Percentiles rank a stretch among this genome's conserved stretches.
These are phyloP conservation scores for Orcinus orca DNA, from an alignment of 2,113 vertebrate genomes.

Conservation along the genomic window DNA sequence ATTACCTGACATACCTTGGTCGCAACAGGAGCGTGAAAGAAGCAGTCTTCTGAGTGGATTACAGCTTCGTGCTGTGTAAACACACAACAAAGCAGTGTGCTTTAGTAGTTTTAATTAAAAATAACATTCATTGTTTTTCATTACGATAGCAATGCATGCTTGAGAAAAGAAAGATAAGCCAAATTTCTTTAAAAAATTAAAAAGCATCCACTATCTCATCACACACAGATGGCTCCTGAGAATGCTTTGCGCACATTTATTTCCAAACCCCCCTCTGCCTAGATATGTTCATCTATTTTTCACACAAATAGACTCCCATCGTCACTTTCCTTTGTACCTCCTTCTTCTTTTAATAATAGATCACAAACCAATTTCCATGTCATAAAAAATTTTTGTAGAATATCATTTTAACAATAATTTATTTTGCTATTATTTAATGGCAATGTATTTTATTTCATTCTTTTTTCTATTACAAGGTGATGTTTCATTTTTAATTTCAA, in stretches of 20 bases:
- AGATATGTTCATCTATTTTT: not conserved
- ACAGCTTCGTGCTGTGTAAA: not conserved
- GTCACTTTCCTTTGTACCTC: not conserved
- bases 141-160: not conserved
- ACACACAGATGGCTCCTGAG: accelerated
- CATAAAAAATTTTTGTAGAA: not conserved
- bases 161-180: slow-evolving; percentile 1
- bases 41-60: not conserved
- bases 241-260: accelerated
- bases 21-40: accelerated
- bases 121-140: not conserved
- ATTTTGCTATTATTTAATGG: not conserved
- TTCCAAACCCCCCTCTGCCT: not conserved
- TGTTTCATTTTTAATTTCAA: not conserved
- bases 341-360: not conserved
- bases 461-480: not conserved
- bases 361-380: not conserved
- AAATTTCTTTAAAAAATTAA: not conserved
- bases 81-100: not conserved
- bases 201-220: not conserved
- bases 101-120: slow-evolving; percentile 27
- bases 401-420: not conserved
- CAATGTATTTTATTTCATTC: not conserved
- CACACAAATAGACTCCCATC: not conserved
- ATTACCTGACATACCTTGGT: no score